A percentile compares a stretch with the other conserved stretches of the same genome.
phyloP scores from a whole-genome alignment of 1,140 invertebrate genomes.

The Caenorhabditis inopinata region DNA sequence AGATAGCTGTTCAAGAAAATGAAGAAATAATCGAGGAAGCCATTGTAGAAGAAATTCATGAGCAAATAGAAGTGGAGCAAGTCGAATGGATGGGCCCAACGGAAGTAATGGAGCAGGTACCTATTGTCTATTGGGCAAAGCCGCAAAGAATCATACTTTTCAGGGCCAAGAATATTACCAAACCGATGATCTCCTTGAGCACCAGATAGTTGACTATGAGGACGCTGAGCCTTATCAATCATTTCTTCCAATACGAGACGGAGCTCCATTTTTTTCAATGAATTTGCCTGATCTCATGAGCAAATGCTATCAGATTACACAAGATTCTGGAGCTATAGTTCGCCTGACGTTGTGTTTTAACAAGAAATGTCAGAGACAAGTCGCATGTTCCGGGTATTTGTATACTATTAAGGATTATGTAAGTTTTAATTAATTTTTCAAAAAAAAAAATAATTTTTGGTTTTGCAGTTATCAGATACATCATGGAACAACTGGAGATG shows the following conservation, averaged over 20 bases:
- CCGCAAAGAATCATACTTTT: no score
- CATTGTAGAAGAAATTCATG: neutral
- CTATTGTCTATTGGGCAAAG: no score
- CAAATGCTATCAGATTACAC: neutral
- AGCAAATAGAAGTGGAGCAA: no score
- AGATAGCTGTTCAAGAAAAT: neutral
- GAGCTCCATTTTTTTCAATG: neutral
- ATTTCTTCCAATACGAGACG: conserved; percentile 11
- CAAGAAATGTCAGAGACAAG: conserved; percentile 25
- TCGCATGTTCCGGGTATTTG: conserved; percentile 20
- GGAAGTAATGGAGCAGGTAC: neutral
- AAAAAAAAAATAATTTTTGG: neutral
- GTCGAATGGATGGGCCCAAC: neutral
- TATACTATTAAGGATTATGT: conserved; percentile 30
- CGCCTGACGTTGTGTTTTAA: conserved; percentile 9
- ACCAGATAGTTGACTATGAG: neutral
- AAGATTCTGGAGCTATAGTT: neutral
- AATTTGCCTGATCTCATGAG: conserved; percentile 29
- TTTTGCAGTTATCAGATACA: neutral
- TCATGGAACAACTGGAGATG: conserved; percentile 27
- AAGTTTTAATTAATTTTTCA: neutral
- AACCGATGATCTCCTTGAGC: neutral
- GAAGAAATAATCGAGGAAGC: conserved; percentile 13
- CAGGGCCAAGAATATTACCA: neutral
- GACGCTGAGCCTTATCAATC: neutral